A percentile compares a stretch with the other conserved stretches of the same genome.
phyloP scores from a whole-genome alignment of 2,888 invertebrate genomes.

The Sepiola atlantica region DNA sequence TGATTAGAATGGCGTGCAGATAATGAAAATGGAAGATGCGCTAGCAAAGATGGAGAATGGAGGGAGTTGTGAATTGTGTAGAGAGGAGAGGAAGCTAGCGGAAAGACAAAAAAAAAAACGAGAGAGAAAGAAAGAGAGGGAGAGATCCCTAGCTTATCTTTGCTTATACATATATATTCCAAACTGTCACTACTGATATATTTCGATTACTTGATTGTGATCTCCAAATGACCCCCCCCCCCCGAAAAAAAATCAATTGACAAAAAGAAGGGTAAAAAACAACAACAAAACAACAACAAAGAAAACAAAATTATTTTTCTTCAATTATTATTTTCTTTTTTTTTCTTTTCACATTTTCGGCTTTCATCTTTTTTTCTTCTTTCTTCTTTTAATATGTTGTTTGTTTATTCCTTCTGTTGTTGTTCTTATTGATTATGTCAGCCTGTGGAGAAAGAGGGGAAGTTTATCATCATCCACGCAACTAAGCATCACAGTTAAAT shows the following conservation, averaged over 20 bases:
- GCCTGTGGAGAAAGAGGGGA: not conserved
- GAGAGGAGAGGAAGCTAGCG: not conserved
- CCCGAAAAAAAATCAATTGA: not conserved
- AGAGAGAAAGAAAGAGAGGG: not conserved
- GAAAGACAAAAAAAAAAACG: not conserved
- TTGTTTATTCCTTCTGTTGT: not conserved
- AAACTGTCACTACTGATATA: not conserved
- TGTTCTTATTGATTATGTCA: not conserved
- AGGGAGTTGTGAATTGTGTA: not conserved
- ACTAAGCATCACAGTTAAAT: not conserved
- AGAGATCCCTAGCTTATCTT: not conserved
- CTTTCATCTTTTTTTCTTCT: not conserved
- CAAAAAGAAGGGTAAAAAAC: not conserved
- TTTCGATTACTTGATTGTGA: not conserved
- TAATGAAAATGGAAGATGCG: not conserved
- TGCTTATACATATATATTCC: not conserved
- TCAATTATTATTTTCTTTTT: not conserved
- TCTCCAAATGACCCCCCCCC: not conserved
- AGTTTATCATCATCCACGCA: not conserved
- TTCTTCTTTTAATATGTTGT: not conserved
- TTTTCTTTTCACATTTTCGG: not conserved
- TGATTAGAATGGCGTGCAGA: not conserved
- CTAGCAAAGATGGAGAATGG: not conserved
- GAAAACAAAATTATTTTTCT: too few relatives aligned
- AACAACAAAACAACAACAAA: not conserved